Base-by-base conservation (phyloP, 2,888 invertebrate genomes). In the Pollenia angustigena region DNA sequence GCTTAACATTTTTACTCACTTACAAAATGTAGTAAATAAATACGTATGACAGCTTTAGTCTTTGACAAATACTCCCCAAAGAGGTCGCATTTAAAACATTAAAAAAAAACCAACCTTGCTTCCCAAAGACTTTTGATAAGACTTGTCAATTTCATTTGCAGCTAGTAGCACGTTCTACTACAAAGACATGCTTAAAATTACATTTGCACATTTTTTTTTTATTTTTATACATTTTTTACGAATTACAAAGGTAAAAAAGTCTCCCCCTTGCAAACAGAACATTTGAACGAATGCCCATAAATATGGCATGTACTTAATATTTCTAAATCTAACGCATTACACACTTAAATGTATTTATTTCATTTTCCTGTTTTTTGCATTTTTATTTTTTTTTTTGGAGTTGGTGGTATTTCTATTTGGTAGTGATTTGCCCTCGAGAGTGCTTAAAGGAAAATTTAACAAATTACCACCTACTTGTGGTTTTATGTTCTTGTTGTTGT, bases 131-230 rank as follows among this genome's bases (percentile, higher is more conserved):
- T 90, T 23, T 90, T 91, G 89, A 88, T 90, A 90, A 90, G 90
- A 90, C 90, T 89, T 91, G 92, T 91, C 92, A 90, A 88, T 91
- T 90, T 89, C 89, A 90, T 89, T 89, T 90, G 89, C 86, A 66
- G 80, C 52, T 72, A 66, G 69, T 58, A 64, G 75, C 81, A 78
- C 74, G 85, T 86, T 80, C 64, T 75, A 79, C 68, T 42, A 66
- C 44, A 46, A 50, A 72, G 62, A 75, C 76, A 68, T 84, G 74
- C 62, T 68, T 4, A 78, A 81, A 84, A 87, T 87, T 87, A 81
- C 87, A 84, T 87, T 78, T 84, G 78, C 87, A 81, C 78, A 78
- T 78, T 72, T 87, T 79, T 82, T 64, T 64, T 56, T 32, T 4
- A 32, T 32, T 54, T 58, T 48, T 42, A n/a, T 10, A n/a, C 50